Base-by-base conservation (phyloP, 2,888 invertebrate species). In the Lochmaea capreae region DNA sequence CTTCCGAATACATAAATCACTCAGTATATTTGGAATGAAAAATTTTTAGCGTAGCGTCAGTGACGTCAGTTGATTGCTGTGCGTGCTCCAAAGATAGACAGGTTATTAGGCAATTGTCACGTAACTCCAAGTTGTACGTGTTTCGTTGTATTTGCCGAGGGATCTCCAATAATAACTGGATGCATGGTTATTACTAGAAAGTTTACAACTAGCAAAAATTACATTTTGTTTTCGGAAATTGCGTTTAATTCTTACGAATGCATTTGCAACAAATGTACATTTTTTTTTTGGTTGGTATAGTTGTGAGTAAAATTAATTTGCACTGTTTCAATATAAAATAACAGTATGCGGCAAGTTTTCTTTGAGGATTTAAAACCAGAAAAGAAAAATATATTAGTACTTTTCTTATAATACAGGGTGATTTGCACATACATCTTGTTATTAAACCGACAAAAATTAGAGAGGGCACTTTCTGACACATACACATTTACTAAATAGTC, bases 21-120 rank as follows among this genome's bases (percentile, higher is more conserved):
- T 54, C n/a, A 1, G 16, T 9, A 49, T 49, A 54, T 54, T 54
- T 18, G 9, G 16, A 54, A 16, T 22, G 39, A 39, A 43, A n/a
- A 18, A 4, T 59, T 67, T 59, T 67, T 59, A 14, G 26, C 33
- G 43, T 67, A 43, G 33, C 4, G 59, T 43, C 5, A 22, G 52
- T 67, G 75, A 69, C 75, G 69, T 75, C 75, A 66, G 54, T 57
- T 4, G 16, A 42, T 59, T 65, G 39, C 33, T 49, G 75, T 76
- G 73, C 76, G 76, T 76, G 76, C 67, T 66, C 22, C 52, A 52
- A 58, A 66, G 11, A 57, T 71, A 73, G 73, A 61, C 71, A 69
- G 26, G 76, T 73, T 68, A 76, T 76, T 76, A 76, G 76, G 52
- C 58, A 68, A 71, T 76, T 71, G 73, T 76, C 76, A 76, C 76